Percentiles rank a stretch among this genome's conserved stretches.
Evolutionary conservation across 2,888 invertebrate species (phyloP).

Genomic region (Marronus borbonicus): DNA sequence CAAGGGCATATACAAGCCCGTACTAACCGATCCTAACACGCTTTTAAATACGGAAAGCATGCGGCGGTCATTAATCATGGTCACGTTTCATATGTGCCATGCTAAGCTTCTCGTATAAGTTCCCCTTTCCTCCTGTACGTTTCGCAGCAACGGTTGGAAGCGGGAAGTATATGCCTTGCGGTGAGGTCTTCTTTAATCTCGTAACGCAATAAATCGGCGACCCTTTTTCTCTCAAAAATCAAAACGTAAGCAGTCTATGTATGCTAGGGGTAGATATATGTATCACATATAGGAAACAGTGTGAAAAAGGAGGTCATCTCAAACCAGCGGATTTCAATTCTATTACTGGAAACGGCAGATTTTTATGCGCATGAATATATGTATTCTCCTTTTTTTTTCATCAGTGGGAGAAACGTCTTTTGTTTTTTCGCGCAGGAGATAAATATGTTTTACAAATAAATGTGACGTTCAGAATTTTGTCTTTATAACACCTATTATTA

Average conservation of each 20-base stretch:
- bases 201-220: constrained; percentile 37
- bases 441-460: no score
- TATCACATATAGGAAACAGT: no score
- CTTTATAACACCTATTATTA: no score
- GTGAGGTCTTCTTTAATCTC: constrained; percentile 35
- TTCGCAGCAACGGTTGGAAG: no score
- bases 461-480: no score
- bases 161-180: background rate
- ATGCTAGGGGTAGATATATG: no score
- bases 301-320: constrained; percentile 22
- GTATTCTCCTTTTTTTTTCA: no score
- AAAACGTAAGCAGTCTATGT: constrained; percentile 37
- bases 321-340: background rate
- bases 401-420: no score
- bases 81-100: background rate
- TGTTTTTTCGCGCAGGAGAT: no score
- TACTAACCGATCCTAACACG: constrained; percentile 15
- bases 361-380: no score
- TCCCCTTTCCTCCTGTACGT: background rate
- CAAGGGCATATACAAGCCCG: background rate
- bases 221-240: constrained; percentile 36
- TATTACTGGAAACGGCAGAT: background rate
- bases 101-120: no score
- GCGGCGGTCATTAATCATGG: constrained; percentile 16
- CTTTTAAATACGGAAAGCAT: constrained; percentile 24